Evolutionary conservation across 2,797 vertebrate genomes (phyloP).

Genomic region (Ambastaia sidthimunki): DNA sequence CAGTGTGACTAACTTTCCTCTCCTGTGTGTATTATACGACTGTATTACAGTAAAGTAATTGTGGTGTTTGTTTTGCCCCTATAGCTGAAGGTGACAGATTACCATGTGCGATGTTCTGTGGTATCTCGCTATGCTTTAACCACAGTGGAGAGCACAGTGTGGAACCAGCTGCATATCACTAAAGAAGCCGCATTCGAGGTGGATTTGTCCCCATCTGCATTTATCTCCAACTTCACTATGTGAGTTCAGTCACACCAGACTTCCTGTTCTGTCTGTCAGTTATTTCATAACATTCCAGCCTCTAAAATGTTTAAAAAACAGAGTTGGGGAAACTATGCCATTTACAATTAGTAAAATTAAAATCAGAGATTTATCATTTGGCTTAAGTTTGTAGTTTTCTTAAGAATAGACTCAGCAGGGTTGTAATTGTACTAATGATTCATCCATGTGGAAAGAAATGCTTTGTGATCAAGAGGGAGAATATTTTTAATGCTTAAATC

Average conservation of each 20-base stretch:
- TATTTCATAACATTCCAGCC: neutral
- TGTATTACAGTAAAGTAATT: neutral
- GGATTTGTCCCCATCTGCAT: slow-evolving; percentile 82
- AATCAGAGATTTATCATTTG: slow-evolving; percentile 1
- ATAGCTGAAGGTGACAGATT: slow-evolving; percentile 83
- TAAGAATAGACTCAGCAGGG: slow-evolving; percentile 21
- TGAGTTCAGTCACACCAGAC: slow-evolving; percentile 65
- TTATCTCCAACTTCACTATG: slow-evolving; percentile 91
- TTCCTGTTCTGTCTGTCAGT: neutral
- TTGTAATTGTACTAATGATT: slow-evolving; percentile 35
- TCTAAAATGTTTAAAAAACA: neutral
- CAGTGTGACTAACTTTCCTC: neutral
- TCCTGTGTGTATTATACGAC: neutral
- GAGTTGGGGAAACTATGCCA: neutral
- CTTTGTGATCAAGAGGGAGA: slow-evolving; percentile 13
- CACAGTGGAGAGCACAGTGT: slow-evolving; percentile 79
- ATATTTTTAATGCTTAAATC: neutral
- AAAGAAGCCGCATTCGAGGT: slow-evolving; percentile 87
- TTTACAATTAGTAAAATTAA: slow-evolving; percentile 2
- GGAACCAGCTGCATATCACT: slow-evolving; percentile 79
- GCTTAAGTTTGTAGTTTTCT: slow-evolving; percentile 1
- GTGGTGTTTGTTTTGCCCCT: slow-evolving; percentile 46
- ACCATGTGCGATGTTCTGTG: slow-evolving; percentile 80
- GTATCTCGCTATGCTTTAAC: slow-evolving; percentile 83
- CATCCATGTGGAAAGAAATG: slow-evolving; percentile 29